Base-by-base conservation (phyloP, 2,888 invertebrate species). In the Anoncus sp. region DNA sequence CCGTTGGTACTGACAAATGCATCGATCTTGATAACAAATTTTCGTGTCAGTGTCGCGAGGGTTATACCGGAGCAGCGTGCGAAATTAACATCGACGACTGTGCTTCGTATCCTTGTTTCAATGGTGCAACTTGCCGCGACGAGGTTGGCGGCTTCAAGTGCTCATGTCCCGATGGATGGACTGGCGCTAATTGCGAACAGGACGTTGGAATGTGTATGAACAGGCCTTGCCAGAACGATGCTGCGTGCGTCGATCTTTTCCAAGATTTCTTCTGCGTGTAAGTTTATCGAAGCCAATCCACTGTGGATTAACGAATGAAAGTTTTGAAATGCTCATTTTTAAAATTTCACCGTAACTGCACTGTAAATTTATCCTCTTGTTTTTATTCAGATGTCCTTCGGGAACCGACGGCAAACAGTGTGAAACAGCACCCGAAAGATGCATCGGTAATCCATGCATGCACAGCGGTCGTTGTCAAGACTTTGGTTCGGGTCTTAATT, bases 361-460 rank as follows among this genome's bases (percentile, higher is more conserved):
- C 49, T 14, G 47, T 60, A 38, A 65, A 3, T 43, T 51, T 5
- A 27, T 43, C 14, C 10, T 14, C 65, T 49, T 14, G n/a, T 35
- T 35, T 47, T 62, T 47, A 47, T 75, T 45, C 85, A 96, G 96
- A 9, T 98, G 98, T 87, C 98, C 98, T 55, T 97, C 97, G 81
- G 98, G 98, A 85, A 98, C 98, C 0, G 98, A 98, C 87, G 99
- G 98, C 10, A 98, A 98, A 91, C 96, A 98, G 90, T 99, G 99
- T 90, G 98, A 98, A 92, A 98, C 98, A 0, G 98, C 98, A 0
- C 98, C 98, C 3, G 98, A 98, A 91, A 94, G 98, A 81, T 98
- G 98, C 89, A 96, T 98, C 77, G 98, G 98, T 27, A 96, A 96
- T 86, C 95, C 95, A 1, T 99, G 98, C 89, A 98, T 98, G 97